Percentiles rank a stretch among this genome's conserved stretches.
Conservation (phyloP, 1,140 invertebrate species). For the Bactericera cockerelli region DNA sequence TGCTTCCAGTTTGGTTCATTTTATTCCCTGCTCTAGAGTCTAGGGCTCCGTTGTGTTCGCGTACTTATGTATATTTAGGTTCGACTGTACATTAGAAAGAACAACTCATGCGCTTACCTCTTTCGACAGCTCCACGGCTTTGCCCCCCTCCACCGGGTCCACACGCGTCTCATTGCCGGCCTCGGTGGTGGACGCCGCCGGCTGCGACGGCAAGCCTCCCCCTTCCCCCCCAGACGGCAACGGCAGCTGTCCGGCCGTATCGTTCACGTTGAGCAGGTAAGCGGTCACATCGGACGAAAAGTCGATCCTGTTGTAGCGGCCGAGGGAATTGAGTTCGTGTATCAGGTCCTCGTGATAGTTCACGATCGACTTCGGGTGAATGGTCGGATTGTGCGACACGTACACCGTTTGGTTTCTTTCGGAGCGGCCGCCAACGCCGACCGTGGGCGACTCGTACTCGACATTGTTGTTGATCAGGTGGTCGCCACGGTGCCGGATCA, state of each 20-base stretch:
- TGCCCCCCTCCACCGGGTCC: not conserved
- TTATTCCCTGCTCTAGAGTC: too few species aligned
- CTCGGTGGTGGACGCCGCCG: not conserved
- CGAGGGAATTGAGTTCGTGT: not conserved
- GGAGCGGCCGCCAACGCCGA: not conserved
- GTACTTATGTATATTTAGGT: too few species aligned
- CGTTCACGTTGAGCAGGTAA: not conserved
- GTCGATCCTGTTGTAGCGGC: not conserved
- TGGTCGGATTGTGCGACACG: not conserved
- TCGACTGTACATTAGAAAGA: too few species aligned
- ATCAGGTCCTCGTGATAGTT: conserved; percentile 1
- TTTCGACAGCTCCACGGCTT: not conserved
- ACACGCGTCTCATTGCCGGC: not conserved
- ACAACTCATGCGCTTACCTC: too few species aligned
- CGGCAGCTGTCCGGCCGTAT: not conserved
- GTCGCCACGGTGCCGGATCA: not conserved
- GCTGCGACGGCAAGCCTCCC: not conserved
- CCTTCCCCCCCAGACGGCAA: not conserved
- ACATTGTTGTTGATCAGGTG: not conserved
- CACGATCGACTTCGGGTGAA: not conserved
- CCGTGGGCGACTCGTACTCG: conserved; percentile 6
- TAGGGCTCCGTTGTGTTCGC: too few species aligned
- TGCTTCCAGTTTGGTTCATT: too few species aligned
- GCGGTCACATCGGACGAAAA: not conserved
- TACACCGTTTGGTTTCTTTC: not conserved